Conservation (phyloP, 2,113 vertebrate genomes). For the Gymnogyps californianus region DNA sequence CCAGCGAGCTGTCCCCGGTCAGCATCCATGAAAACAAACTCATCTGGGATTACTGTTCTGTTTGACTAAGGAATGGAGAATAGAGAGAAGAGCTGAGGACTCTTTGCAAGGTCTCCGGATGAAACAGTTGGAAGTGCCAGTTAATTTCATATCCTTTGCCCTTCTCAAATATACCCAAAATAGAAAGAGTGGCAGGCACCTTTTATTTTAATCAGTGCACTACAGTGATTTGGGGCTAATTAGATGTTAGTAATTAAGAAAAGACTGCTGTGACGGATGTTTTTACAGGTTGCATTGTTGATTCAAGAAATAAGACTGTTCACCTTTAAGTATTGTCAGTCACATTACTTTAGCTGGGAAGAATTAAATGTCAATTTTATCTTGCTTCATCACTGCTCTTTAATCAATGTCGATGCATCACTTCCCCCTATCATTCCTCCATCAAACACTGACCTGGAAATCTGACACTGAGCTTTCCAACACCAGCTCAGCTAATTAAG, state of each 20-base stretch:
- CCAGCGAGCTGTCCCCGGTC: neutral
- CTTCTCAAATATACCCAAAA: neutral
- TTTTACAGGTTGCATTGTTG: constrained; percentile 57
- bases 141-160: neutral
- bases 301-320: constrained; percentile 43
- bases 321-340: constrained; percentile 58
- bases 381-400: constrained; percentile 74
- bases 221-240: constrained; percentile 23
- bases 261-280: constrained; percentile 14
- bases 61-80: neutral
- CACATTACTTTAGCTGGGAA: constrained; percentile 50
- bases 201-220: neutral
- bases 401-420: constrained; percentile 74
- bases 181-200: neutral
- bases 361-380: constrained; percentile 76
- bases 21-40: neutral
- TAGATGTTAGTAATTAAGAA: constrained; percentile 35
- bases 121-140: neutral
- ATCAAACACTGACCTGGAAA: constrained; percentile 73
- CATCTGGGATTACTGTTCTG: neutral
- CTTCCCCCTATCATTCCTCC: constrained; percentile 68
- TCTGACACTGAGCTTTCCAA: constrained; percentile 66
- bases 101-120: neutral
- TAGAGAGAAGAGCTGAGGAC: neutral
- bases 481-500: constrained; percentile 72